Evolutionary conservation across 1,140 invertebrate species (phyloP).

Genomic region (Dendrolimus punctatus): DNA sequence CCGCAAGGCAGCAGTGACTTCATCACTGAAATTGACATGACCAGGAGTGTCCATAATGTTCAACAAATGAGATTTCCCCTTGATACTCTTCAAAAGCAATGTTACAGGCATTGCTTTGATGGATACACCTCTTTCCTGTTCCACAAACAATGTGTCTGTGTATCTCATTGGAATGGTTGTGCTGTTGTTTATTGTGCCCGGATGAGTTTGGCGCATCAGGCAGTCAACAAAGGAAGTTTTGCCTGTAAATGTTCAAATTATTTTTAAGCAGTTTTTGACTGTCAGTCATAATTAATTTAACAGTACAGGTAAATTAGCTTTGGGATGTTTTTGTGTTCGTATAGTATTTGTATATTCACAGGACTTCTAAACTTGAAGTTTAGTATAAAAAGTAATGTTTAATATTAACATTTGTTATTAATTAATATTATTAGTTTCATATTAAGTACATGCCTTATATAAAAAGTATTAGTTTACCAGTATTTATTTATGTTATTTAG

Average conservation of each 20-base stretch:
- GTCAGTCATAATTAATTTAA: neutral
- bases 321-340: no score
- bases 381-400: no score
- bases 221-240: slow-evolving; percentile 99
- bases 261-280: neutral
- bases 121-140: slow-evolving; percentile 97
- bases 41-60: slow-evolving; percentile 99
- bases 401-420: no score
- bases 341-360: no score
- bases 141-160: slow-evolving; percentile 97
- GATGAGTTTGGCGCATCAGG: slow-evolving; percentile 97
- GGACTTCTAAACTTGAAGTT: no score
- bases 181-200: slow-evolving; percentile 80
- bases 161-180: slow-evolving; percentile 82
- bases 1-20: slow-evolving; percentile 97
- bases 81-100: slow-evolving; percentile 93
- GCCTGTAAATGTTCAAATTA: slow-evolving; percentile 25
- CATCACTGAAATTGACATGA: slow-evolving; percentile 99
- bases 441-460: no score
- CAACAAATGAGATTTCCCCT: slow-evolving; percentile 94
- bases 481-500: no score
- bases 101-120: slow-evolving; percentile 98
- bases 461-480: no score
- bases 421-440: no score
- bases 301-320: neutral